Percentiles rank a stretch among this genome's conserved stretches.
These are phyloP conservation scores for Zaprionus africanus DNA, from an alignment of 1,140 invertebrate genomes.

Conservation along the genomic window DNA sequence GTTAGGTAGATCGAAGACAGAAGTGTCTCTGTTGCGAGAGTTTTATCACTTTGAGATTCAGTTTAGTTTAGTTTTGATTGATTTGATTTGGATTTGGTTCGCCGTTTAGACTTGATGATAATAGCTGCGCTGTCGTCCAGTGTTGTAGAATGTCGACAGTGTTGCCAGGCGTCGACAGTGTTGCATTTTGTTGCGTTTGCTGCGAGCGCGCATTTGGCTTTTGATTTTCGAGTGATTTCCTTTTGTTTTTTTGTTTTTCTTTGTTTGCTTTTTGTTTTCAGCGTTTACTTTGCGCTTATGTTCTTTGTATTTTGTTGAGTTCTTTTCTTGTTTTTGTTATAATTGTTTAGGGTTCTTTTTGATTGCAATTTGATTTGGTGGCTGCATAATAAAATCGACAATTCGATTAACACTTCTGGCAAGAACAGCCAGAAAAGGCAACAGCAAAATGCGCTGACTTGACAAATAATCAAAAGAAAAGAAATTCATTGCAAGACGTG, in stretches of 20 bases:
- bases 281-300: constrained; percentile 23
- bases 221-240: constrained; percentile 37
- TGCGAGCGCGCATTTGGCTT: constrained; percentile 74
- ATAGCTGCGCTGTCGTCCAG: constrained; percentile 49
- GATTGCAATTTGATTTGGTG: constrained; percentile 69
- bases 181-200: constrained; percentile 79
- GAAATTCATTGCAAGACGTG: constrained; percentile 74
- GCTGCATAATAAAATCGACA: constrained; percentile 49
- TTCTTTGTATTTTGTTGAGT: constrained; percentile 12
- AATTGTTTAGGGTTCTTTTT: constrained; percentile 37
- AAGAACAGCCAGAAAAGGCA: constrained; percentile 52
- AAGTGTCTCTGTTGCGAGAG: constrained; percentile 9
- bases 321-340: constrained; percentile 27
- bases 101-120: constrained; percentile 54
- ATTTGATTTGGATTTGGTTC: not conserved
- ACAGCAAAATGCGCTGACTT: constrained; percentile 61
- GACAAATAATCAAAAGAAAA: constrained; percentile 69
- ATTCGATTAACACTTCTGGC: constrained; percentile 73
- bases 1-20: not conserved
- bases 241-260: constrained; percentile 16
- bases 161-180: constrained; percentile 63
- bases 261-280: constrained; percentile 5
- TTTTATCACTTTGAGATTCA: constrained; percentile 27
- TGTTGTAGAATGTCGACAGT: constrained; percentile 61
- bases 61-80: constrained; percentile 6